phyloP scores from a whole-genome alignment of 2,113 vertebrate species.

The Ctenodactylus gundi region DNA sequence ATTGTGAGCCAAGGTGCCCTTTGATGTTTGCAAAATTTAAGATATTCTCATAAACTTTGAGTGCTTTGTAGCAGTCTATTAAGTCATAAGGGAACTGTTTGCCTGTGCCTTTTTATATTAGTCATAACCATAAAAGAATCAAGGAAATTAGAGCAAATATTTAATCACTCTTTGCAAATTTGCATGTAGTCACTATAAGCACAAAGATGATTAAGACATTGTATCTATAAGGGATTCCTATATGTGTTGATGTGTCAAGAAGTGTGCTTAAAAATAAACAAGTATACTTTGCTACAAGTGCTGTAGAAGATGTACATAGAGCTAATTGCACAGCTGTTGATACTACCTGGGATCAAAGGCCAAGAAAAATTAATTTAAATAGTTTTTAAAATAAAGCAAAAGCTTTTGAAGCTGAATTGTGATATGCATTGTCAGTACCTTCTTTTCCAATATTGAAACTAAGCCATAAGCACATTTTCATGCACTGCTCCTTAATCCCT shows the following conservation, averaged over 20 bases:
- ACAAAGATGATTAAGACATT: neutral
- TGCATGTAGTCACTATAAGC: neutral
- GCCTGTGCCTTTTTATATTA: neutral
- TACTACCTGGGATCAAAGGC: neutral
- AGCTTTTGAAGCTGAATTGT: too few species aligned
- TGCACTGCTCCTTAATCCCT: neutral
- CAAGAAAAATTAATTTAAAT: neutral
- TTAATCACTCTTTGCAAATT: neutral
- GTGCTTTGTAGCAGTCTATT: neutral
- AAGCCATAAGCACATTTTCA: neutral
- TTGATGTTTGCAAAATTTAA: neutral
- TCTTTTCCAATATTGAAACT: neutral
- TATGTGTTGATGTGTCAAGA: neutral
- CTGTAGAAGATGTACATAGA: neutral
- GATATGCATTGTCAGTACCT: neutral
- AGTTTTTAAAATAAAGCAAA: neutral
- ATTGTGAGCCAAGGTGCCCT: neutral
- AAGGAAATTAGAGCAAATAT: neutral
- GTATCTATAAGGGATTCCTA: neutral
- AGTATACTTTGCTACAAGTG: neutral
- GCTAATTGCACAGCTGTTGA: neutral
- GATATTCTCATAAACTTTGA: neutral
- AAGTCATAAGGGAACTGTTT: neutral
- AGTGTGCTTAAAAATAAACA: neutral
- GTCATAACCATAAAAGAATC: neutral